Base-by-base conservation (phyloP, 1,140 invertebrate genomes). In the Babylonia areolata region DNA sequence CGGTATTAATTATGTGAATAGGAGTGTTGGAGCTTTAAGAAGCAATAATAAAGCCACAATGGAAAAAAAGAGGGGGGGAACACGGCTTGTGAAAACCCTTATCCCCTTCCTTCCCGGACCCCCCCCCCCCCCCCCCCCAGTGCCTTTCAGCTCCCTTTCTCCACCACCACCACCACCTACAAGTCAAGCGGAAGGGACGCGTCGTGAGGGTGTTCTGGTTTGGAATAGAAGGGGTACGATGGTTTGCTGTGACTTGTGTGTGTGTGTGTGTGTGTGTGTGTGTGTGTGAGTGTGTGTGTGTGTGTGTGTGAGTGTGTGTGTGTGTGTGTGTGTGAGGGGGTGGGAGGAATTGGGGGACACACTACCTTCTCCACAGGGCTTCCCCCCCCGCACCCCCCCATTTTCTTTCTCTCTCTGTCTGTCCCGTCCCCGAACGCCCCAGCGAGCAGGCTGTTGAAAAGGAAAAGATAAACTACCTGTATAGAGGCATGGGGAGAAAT, bases 1-100 rank as follows among this genome's bases (percentile, higher is more conserved):
- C 78, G 78, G 78, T 80, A 80, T 80, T 80, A 80, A 80, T 80
- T 80, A 80, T 80, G 78, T 80, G 78, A 80, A 80, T 51, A 54
- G 78, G 78, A 80, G 78, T 80, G 78, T 80, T 80, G 78, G 78
- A 80, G 42, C 78, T 54, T 80, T 80, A 80, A 80, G 78, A 80
- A 80, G 78, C 78, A 80, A 80, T 54, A 80, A 80, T 80, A 80
- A 80, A 80, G 78, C 42, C 35, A 80, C 78, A 80, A 80, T 80
- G 35, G 58, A 6, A 3, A 11, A 51, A 20, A 20, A 20, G 46
- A 20, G 46, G 46, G 77, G 37, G 3, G 5, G 42, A 80, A 80
- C 78, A 80, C 78, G 42, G 78, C 31, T 54, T 54, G 39, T 54
- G 42, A 51, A 51, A 80, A 54, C 78, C 46, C 78, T 40, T 2